Evolutionary conservation across 2,888 invertebrate species (phyloP).

Genomic region (Aleiodes alternator): DNA sequence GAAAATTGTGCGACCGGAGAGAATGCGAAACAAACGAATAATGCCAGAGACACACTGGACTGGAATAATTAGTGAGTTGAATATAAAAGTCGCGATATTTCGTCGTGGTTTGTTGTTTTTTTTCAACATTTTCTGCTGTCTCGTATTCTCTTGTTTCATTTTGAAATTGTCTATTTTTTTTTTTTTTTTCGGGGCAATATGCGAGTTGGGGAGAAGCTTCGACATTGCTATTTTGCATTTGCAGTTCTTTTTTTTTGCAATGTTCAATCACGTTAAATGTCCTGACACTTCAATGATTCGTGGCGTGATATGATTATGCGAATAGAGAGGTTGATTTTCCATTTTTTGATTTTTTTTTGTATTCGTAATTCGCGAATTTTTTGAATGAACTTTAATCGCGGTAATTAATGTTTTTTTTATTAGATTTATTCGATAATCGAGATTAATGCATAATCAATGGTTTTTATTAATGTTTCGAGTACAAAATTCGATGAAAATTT

Average conservation of each 20-base stretch:
- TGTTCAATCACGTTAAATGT: constrained; percentile 56
- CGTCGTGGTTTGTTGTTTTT: constrained; percentile 48
- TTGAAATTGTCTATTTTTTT: not conserved
- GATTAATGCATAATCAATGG: too few relatives aligned
- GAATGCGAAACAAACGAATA: constrained; percentile 65
- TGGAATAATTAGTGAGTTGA: constrained; percentile 70
- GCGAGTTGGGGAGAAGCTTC: constrained; percentile 57
- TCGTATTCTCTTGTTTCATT: constrained; percentile 30
- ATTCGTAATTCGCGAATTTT: not conserved
- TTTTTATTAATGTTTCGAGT: too few relatives aligned
- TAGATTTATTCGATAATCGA: too few relatives aligned
- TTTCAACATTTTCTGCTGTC: constrained; percentile 51
- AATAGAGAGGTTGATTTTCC: not conserved
- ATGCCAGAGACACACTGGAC: constrained; percentile 59
- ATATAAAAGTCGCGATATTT: constrained; percentile 72
- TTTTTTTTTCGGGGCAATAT: constrained; percentile 26
- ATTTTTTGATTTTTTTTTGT: not conserved
- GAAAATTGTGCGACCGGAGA: constrained; percentile 14
- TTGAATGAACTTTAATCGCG: not conserved
- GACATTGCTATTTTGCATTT: constrained; percentile 67
- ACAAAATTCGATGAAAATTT: too few relatives aligned
- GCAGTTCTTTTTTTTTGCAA: constrained; percentile 59
- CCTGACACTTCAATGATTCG: constrained; percentile 43
- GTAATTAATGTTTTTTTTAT: too few relatives aligned
- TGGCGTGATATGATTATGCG: not conserved